Conservation (phyloP, 2,113 vertebrate species). For the Leucosticte australis region DNA sequence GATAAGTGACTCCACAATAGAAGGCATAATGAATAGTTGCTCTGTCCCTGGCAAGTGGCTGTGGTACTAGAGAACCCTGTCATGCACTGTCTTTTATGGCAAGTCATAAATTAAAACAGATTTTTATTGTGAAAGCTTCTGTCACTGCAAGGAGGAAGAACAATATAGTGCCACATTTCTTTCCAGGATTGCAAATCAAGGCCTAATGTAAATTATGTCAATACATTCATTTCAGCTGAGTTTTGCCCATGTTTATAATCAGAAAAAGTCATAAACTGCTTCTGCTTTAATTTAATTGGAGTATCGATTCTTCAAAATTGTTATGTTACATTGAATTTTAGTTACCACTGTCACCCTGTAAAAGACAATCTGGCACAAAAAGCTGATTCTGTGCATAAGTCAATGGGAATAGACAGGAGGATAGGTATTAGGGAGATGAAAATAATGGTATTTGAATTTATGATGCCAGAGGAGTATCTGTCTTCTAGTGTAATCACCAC, state of each 20-base stretch:
- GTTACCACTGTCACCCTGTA: not conserved
- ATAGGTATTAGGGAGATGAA: not conserved
- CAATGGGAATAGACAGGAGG: not conserved
- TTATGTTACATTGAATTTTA: not conserved
- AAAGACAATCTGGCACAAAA: constrained; percentile 19
- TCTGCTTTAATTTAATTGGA: constrained; percentile 23
- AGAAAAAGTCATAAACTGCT: not conserved
- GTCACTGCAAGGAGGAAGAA: constrained; percentile 8
- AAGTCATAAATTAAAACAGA: constrained; percentile 43
- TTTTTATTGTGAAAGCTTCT: constrained; percentile 34
- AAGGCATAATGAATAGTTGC: constrained; percentile 30
- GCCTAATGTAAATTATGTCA: not conserved
- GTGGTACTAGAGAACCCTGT: not conserved
- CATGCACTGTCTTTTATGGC: constrained; percentile 9
- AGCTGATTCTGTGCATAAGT: not conserved
- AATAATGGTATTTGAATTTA: constrained; percentile 1
- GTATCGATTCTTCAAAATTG: not conserved
- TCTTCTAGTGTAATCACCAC: not conserved
- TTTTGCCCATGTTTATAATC: not conserved
- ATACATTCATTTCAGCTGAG: not conserved
- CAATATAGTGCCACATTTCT: not conserved
- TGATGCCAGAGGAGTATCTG: not conserved
- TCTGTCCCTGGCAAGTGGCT: constrained; percentile 30
- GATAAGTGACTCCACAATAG: constrained; percentile 4
- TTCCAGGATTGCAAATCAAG: not conserved